Evolutionary conservation across 2,888 invertebrate genomes (phyloP), one percentile per base, ranked within the genome.

Genomic region (Boloria selene): DNA sequence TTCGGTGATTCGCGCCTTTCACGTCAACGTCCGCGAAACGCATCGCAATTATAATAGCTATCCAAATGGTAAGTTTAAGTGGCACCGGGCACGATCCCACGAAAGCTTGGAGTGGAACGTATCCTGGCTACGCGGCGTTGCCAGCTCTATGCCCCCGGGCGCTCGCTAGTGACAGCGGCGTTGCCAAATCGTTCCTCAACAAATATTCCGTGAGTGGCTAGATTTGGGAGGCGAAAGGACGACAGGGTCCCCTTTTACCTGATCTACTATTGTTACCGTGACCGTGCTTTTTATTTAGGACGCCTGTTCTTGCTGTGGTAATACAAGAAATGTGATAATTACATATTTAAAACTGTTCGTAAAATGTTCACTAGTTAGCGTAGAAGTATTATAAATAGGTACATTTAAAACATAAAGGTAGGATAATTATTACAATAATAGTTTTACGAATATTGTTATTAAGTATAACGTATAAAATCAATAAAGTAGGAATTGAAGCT

Each of bases 171-270:
- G 77, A 77, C 65, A 74, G 86, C 86, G 83, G 76, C 84, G 87
- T 87, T 87, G 87, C 87, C 87, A 83, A 82, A 80, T 81, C 79
- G 79, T 44, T 50, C 61, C 31, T 45, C 60, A 47, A 60, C 60
- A 73, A 73, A 72, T 72, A 74, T 73, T 79, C 75, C 70, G 75
- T 77, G 76, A 75, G 80, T 77, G 73, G 79, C 79, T 81, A 81
- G 82, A 80, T 77, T 78, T 77, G 77, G 77, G 78, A 79, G 31
- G 71, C 72, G 65, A 62, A 59, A 42, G 67, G 64, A 69, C 61
- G 68, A 59, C 64, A 52, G 68, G 71, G 73, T 78, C 79, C 78
- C 77, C 76, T 82, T 83, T 80, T 87, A 86, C 87, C 87, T 87
- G 86, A 81, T 71, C 70, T 55, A 64, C 77, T 80, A 78, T 83